Evolutionary conservation across 2,113 vertebrate species (phyloP), one percentile per base, ranked within the genome.

Genomic region (Thalassarche chlororhynchos): DNA sequence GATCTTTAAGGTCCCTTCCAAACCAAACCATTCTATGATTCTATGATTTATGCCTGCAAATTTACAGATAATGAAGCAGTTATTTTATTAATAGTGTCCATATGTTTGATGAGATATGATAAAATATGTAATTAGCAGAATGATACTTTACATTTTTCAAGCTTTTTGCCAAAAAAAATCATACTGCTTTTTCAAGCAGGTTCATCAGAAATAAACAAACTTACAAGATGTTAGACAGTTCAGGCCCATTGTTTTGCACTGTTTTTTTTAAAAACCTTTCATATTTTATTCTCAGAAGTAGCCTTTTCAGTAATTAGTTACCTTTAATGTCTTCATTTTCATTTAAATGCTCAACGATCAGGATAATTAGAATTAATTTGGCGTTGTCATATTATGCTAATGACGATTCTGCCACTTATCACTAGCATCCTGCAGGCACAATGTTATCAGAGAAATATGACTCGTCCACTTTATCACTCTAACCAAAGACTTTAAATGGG

Each of bases 311-410:
- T 98, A 98, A 99, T 99, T 99, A 99, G 97, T 98, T 98, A 98
- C 97, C 98, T 99, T 98, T 97, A 98, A 99, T 94, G 96, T 99
- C 98, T 99, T 98, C 96, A 98, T 99, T 99, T 99, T 98, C 97
- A 98, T 98, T 98, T 98, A 98, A 98, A 98, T 98, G 98, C 97
- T 99, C 98, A 99, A 97, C 91, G 96, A 98, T 99, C 98, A 98
- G 98, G 96, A 98, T 99, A 99, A 99, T 99, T 99, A 98, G 98
- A 98, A 99, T 99, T 98, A 98, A 99, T 98, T 98, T 96, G 69
- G 87, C 98, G 98, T 98, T 99, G 98, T 98, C 95, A 90, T 98
- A 97, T 97, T 97, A 98, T 97, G 97, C 81, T 98, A 98, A 98
- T 98, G 96, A 96, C 66, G 97, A 91, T 98, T 98, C 98, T 98